These are phyloP conservation scores for Napeogenes inachia DNA, from an alignment of 2,888 invertebrate species.

Conservation along the genomic window DNA sequence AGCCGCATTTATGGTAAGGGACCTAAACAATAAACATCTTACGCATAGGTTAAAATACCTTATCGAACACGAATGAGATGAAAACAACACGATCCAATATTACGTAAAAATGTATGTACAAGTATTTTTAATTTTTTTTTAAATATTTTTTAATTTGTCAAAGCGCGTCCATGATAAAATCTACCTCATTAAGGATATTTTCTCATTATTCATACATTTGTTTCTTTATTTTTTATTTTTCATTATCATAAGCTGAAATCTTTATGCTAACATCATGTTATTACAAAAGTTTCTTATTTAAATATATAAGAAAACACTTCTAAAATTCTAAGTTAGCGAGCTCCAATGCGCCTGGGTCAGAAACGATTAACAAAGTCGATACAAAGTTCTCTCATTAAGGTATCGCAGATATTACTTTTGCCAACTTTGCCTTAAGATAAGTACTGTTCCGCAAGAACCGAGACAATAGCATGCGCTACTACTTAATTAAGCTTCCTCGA, in stretches of 20 bases:
- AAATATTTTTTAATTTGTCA: conserved; percentile 40
- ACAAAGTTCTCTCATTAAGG: conserved; percentile 76
- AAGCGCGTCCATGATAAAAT: conserved; percentile 53
- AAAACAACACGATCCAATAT: too few species aligned
- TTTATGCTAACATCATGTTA: conserved; percentile 4
- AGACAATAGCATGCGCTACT: conserved; percentile 71
- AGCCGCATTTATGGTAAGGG: conserved; percentile 74
- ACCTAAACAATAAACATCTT: conserved; percentile 26
- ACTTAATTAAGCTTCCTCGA: conserved; percentile 69
- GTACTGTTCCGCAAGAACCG: conserved; percentile 70
- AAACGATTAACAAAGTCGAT: conserved; percentile 72
- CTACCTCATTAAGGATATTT: background rate
- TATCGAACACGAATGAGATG: background rate
- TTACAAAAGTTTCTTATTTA: conserved; percentile 12
- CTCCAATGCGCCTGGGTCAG: conserved; percentile 52
- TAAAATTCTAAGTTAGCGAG: conserved; percentile 35
- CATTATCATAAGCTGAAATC: conserved; percentile 13
- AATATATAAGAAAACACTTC: conserved; percentile 21
- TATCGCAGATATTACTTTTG: conserved; percentile 74
- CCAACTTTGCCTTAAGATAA: conserved; percentile 68
- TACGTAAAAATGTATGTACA: too few species aligned
- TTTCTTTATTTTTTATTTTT: conserved; percentile 23
- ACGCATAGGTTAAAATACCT: conserved; percentile 15
- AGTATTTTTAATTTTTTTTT: conserved; percentile 35
- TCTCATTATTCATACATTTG: conserved; percentile 36